Percentiles rank a stretch among this genome's conserved stretches.
phyloP scores from a whole-genome alignment of 2,888 invertebrate species.

The Augiades crinisus region DNA sequence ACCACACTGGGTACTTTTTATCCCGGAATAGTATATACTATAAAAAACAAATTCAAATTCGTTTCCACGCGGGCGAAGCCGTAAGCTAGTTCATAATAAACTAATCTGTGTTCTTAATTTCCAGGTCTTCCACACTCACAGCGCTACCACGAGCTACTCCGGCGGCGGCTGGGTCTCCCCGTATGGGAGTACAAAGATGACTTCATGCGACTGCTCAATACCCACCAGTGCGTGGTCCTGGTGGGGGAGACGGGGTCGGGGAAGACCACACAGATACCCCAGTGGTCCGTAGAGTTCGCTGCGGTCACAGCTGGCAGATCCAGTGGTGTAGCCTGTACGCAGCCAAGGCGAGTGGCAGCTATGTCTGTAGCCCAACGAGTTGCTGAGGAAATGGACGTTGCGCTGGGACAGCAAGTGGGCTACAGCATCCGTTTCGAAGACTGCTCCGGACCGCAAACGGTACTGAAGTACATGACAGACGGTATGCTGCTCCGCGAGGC shows the following conservation, averaged over 20 bases:
- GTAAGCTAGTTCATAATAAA: no score
- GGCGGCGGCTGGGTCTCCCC: slow-evolving; percentile 94
- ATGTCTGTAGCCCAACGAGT: slow-evolving; percentile 99
- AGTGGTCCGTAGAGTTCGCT: slow-evolving; percentile 74
- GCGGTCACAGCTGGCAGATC: slow-evolving; percentile 60
- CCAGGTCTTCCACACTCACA: slow-evolving; percentile 90
- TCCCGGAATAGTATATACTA: no score
- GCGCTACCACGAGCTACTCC: slow-evolving; percentile 93
- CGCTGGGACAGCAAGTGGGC: slow-evolving; percentile 84
- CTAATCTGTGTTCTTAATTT: neutral
- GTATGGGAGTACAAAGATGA: slow-evolving; percentile 99
- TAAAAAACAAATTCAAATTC: no score
- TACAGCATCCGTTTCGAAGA: slow-evolving; percentile 98
- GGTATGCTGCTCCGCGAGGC: slow-evolving; percentile 99
- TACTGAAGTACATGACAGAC: slow-evolving; percentile 99
- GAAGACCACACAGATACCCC: slow-evolving; percentile 99
- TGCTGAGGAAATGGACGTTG: slow-evolving; percentile 99
- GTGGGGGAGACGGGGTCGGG: slow-evolving; percentile 99
- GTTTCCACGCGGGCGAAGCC: no score
- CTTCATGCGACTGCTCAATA: slow-evolving; percentile 96
- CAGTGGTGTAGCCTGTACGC: slow-evolving; percentile 94
- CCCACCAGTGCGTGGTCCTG: slow-evolving; percentile 96
- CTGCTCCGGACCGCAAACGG: slow-evolving; percentile 96
- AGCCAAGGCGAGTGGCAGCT: slow-evolving; percentile 98
- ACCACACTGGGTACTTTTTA: no score